phyloP scores from a whole-genome alignment of 2,797 vertebrate genomes.

The Trichosurus vulpecula region DNA sequence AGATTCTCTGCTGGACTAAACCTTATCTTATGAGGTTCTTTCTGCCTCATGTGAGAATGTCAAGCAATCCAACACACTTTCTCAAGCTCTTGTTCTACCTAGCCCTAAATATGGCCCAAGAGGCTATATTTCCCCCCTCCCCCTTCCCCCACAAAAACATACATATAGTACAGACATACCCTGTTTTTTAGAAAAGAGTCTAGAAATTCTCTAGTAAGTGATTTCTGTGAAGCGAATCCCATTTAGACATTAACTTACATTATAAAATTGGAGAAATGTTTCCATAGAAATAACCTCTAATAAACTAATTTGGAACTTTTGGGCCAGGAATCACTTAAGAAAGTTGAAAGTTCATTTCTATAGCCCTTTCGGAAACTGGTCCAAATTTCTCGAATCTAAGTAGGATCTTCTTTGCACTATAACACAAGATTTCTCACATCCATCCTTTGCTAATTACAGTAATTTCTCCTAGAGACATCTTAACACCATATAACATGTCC shows the following conservation, averaged over 20 bases:
- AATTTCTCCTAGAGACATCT: not conserved
- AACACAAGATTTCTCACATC: not conserved
- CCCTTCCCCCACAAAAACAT: not conserved
- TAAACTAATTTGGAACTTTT: not conserved
- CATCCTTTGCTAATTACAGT: not conserved
- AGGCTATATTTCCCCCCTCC: not conserved
- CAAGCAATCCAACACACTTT: not conserved
- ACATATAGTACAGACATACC: not conserved
- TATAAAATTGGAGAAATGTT: not conserved
- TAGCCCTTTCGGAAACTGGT: not conserved
- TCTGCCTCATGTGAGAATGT: not conserved
- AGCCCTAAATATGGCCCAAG: not conserved
- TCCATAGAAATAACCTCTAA: not conserved
- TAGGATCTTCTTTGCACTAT: not conserved
- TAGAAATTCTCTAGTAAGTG: not conserved
- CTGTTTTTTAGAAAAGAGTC: not conserved
- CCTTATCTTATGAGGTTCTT: not conserved
- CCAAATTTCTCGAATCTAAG: not conserved
- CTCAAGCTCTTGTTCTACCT: not conserved
- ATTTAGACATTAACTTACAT: not conserved
- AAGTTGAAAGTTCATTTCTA: not conserved
- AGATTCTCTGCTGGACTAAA: not conserved
- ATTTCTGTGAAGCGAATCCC: not conserved
- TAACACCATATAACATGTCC: not conserved
- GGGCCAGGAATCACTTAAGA: not conserved